A percentile compares a stretch with the other conserved stretches of the same genome.
Conservation (phyloP, 1,140 invertebrate species). For the Drosophila bocki region DNA sequence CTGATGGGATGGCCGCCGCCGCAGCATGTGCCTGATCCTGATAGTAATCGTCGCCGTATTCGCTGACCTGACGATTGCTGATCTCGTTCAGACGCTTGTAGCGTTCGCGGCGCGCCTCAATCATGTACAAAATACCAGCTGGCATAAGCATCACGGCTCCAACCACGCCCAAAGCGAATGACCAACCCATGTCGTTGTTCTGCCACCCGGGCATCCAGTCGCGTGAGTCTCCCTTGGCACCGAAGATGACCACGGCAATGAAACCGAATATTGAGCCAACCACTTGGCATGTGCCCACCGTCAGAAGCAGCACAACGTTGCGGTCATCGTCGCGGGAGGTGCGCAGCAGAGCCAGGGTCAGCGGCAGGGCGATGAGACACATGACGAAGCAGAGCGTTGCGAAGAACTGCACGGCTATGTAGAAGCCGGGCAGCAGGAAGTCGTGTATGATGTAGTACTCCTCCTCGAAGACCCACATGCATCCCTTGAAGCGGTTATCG, state of each 20-base stretch:
- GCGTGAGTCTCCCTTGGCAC: slow-evolving; percentile 93
- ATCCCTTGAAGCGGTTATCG: slow-evolving; percentile 91
- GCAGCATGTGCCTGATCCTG: slow-evolving; percentile 63
- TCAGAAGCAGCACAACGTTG: slow-evolving; percentile 90
- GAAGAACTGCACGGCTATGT: slow-evolving; percentile 96
- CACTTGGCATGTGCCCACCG: slow-evolving; percentile 90
- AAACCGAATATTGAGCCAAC: slow-evolving; percentile 91
- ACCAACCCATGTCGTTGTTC: slow-evolving; percentile 98
- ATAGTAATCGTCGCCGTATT: slow-evolving; percentile 87
- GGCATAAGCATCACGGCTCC: slow-evolving; percentile 91
- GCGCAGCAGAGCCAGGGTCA: slow-evolving; percentile 90
- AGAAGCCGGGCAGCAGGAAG: slow-evolving; percentile 93
- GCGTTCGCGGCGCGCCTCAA: slow-evolving; percentile 91
- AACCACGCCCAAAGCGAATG: slow-evolving; percentile 94
- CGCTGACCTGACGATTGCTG: slow-evolving; percentile 87
- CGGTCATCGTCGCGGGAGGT: slow-evolving; percentile 92
- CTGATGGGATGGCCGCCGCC: slow-evolving; percentile 28
- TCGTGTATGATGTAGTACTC: slow-evolving; percentile 96
- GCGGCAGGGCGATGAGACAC: slow-evolving; percentile 89
- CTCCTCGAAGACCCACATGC: slow-evolving; percentile 97
- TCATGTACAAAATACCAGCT: slow-evolving; percentile 91
- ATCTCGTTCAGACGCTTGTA: slow-evolving; percentile 90
- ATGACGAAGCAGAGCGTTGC: slow-evolving; percentile 94
- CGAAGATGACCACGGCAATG: slow-evolving; percentile 90
- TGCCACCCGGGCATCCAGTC: slow-evolving; percentile 99